phyloP scores from a whole-genome alignment of 2,113 vertebrate genomes.

The Pteruthius melanotis region DNA sequence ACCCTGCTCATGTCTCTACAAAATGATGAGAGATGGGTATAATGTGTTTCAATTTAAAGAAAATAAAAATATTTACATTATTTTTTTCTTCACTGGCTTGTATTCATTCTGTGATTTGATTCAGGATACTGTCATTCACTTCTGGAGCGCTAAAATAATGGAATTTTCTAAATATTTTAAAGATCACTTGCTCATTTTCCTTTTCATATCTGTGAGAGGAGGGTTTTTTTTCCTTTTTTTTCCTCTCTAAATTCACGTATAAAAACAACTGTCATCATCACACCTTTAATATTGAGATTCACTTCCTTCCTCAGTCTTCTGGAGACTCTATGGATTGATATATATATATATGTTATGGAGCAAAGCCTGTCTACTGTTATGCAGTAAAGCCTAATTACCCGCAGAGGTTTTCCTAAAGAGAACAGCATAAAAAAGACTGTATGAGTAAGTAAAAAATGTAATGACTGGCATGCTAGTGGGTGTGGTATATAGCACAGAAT shows the following conservation, averaged over 20 bases:
- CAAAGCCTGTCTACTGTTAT: background rate
- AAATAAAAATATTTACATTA: background rate
- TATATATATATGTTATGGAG: background rate
- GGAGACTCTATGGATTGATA: background rate
- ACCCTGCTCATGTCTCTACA: background rate
- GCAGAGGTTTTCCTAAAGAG: background rate
- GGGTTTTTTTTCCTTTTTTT: background rate
- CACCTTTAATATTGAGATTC: background rate
- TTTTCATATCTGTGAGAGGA: background rate
- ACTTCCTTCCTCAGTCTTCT: background rate
- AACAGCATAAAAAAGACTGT: background rate
- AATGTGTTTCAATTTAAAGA: background rate
- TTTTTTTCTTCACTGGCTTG: background rate
- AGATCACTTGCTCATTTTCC: background rate
- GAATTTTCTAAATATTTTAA: background rate
- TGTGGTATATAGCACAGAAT: fast-evolving
- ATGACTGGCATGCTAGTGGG: fast-evolving
- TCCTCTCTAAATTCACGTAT: background rate
- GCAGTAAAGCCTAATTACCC: background rate
- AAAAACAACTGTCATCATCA: background rate
- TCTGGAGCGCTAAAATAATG: background rate
- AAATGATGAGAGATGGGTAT: background rate
- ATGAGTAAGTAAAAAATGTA: background rate
- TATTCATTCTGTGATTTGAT: background rate
- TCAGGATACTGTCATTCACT: background rate